Evolutionary conservation across 2,113 vertebrate genomes (phyloP).

Genomic region (Scomber scombrus): DNA sequence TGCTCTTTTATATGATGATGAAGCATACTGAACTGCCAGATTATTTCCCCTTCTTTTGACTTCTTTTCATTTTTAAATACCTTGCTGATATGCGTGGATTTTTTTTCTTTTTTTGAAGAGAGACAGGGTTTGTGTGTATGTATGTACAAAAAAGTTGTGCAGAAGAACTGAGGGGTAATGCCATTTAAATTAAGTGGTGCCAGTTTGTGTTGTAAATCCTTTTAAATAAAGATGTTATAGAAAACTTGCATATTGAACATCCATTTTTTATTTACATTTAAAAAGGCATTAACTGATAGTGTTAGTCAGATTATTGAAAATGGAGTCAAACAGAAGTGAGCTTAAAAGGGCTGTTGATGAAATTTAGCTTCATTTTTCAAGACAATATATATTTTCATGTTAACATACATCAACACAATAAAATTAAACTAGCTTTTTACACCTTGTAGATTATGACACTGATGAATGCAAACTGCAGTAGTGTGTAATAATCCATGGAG

Average conservation of each 20-base stretch:
- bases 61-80: background rate
- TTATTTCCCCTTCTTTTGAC: background rate
- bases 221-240: slow-evolving; percentile 78
- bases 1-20: background rate
- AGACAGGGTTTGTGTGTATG: slow-evolving; percentile 42
- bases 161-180: slow-evolving; percentile 29
- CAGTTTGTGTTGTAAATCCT: slow-evolving; percentile 77
- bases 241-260: background rate
- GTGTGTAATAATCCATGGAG: no score
- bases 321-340: background rate
- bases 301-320: background rate
- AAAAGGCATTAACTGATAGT: background rate
- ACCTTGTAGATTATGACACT: no score
- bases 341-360: background rate
- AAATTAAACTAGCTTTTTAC: no score
- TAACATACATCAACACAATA: no score
- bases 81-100: background rate
- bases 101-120: slow-evolving; percentile 47
- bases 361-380: background rate
- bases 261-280: background rate
- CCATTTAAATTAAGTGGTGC: slow-evolving; percentile 65
- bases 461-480: no score
- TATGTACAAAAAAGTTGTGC: slow-evolving; percentile 57
- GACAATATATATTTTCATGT: background rate
- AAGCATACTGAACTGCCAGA: slow-evolving; percentile 26